Conservation (phyloP, 2,888 invertebrate genomes). For the Heliconius sara region DNA sequence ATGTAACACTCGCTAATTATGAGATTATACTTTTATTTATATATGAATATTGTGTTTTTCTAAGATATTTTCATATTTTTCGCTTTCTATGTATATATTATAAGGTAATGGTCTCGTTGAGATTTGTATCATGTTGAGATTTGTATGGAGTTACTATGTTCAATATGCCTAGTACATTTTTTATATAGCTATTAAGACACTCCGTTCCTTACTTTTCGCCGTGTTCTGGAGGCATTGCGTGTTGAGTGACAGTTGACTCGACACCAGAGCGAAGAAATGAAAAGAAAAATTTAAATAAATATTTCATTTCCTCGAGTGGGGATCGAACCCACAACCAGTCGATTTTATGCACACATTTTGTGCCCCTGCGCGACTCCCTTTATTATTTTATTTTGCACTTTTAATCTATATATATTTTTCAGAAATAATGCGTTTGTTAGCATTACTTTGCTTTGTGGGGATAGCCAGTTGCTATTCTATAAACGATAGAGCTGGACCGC, state of each 20-base stretch:
- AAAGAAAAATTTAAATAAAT: too few species aligned
- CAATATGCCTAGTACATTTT: too few species aligned
- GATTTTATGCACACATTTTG: too few species aligned
- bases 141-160: too few species aligned
- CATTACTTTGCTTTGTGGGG: constrained; percentile 56
- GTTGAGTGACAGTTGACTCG: too few species aligned
- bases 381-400: neutral
- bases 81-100: neutral
- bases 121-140: neutral
- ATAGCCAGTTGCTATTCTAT: constrained; percentile 53
- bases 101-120: neutral
- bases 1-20: constrained; percentile 24
- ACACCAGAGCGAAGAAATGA: too few species aligned
- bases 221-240: too few species aligned
- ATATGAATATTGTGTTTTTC: neutral
- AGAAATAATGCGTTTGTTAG: constrained; percentile 60
- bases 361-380: neutral
- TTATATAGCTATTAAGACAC: neutral
- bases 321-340: too few species aligned
- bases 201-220: neutral
- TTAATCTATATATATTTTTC: neutral
- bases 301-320: too few species aligned
- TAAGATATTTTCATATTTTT: neutral
- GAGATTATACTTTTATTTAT: neutral
- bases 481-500: constrained; percentile 46